Percentiles rank a stretch among this genome's conserved stretches.
Conservation (phyloP, 2,113 vertebrate genomes). For the Syngnathus typhle region DNA sequence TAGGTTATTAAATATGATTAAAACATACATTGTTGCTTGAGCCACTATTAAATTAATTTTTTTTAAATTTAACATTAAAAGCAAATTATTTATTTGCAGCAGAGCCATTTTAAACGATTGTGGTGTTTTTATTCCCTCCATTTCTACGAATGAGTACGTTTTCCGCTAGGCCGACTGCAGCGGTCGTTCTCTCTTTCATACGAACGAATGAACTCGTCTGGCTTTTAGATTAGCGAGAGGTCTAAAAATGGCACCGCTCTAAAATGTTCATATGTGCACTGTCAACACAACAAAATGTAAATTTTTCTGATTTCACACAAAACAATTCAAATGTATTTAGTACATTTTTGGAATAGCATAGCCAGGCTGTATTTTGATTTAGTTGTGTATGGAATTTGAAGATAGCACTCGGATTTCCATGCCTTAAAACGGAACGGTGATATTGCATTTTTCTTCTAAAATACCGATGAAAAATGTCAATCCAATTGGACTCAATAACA, state of each 20-base stretch:
- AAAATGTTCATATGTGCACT: neutral
- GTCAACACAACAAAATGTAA: neutral
- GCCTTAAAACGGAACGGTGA: neutral
- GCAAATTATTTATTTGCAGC: neutral
- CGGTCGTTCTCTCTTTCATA: neutral
- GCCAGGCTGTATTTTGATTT: neutral
- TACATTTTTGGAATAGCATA: neutral
- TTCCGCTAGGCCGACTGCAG: neutral
- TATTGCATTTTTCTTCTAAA: neutral
- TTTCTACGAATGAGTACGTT: neutral
- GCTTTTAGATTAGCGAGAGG: neutral
- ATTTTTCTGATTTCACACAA: conserved; percentile 6
- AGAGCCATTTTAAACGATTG: neutral
- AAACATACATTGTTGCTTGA: too few species aligned
- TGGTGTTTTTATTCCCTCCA: neutral
- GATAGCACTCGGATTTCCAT: neutral
- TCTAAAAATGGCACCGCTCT: neutral
- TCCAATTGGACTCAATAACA: neutral
- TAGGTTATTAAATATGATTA: too few species aligned
- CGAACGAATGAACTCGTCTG: neutral
- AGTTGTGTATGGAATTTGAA: neutral
- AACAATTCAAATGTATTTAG: neutral
- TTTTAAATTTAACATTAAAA: too few species aligned
- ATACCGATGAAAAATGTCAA: neutral
- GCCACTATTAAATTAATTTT: too few species aligned